phyloP scores from a whole-genome alignment of 1,140 invertebrate genomes.

The Agrypnia vestita region DNA sequence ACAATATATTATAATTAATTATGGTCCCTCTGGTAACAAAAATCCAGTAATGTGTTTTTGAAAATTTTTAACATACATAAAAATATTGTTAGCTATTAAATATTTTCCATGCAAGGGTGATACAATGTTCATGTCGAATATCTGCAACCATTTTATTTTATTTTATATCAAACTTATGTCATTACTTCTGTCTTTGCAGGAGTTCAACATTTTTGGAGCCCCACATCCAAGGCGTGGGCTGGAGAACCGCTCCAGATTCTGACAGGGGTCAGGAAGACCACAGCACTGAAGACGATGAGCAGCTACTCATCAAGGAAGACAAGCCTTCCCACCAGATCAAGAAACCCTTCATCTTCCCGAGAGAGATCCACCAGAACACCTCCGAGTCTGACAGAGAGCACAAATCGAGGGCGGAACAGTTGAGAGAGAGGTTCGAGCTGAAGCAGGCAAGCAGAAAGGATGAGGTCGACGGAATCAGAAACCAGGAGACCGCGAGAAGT shows the following conservation, averaged over 20 bases:
- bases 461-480: slow-evolving; percentile 46
- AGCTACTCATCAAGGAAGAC: slow-evolving; percentile 65
- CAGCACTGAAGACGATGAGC: slow-evolving; percentile 71
- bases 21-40: no score
- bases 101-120: no score
- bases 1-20: no score
- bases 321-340: slow-evolving; percentile 38
- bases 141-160: no score
- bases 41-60: no score
- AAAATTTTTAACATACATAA: no score
- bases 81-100: no score
- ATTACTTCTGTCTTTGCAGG: slow-evolving; percentile 64
- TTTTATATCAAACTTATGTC: no score
- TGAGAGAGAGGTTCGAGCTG: slow-evolving; percentile 52
- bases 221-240: slow-evolving; percentile 70
- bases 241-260: slow-evolving; percentile 68
- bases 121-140: no score
- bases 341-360: slow-evolving; percentile 44
- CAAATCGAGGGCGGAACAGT: slow-evolving; percentile 52
- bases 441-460: slow-evolving; percentile 44
- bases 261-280: slow-evolving; percentile 70
- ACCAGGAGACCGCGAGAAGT: slow-evolving; percentile 24
- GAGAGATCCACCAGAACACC: slow-evolving; percentile 29
- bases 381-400: slow-evolving; percentile 40
- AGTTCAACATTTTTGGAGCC: slow-evolving; percentile 72